A percentile compares a stretch with the other conserved stretches of the same genome.
These are phyloP conservation scores for Platerodrilus igneus DNA, from an alignment of 2,888 invertebrate genomes.

Conservation along the genomic window DNA sequence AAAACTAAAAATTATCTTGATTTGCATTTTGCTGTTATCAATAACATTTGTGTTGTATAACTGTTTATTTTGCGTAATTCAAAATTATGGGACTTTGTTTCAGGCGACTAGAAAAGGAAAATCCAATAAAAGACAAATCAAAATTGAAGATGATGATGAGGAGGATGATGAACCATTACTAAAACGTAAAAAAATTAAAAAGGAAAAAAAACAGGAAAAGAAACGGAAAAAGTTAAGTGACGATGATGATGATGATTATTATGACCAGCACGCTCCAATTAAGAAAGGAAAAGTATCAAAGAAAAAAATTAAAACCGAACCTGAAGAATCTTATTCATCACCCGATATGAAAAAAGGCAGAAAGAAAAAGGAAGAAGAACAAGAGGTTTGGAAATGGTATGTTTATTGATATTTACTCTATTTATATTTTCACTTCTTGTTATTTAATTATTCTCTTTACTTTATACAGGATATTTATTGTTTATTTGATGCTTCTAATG, in stretches of 20 bases:
- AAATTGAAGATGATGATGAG: constrained; percentile 47
- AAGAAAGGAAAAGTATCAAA: constrained; percentile 56
- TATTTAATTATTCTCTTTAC: too few relatives aligned
- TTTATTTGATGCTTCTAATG: too few relatives aligned
- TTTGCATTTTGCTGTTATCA: constrained; percentile 5
- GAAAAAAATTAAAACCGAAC: constrained; percentile 39
- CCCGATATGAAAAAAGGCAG: constrained; percentile 58
- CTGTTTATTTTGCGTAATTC: constrained; percentile 9
- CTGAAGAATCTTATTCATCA: constrained; percentile 40
- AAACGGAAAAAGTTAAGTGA: constrained; percentile 51
- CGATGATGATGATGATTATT: constrained; percentile 56
- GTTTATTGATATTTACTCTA: constrained; percentile 34
- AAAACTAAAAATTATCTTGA: neutral
- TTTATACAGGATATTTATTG: too few relatives aligned
- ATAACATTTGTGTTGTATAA: neutral
- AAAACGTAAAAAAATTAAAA: constrained; percentile 64
- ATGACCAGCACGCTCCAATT: constrained; percentile 55
- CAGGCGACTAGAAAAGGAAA: constrained; percentile 26
- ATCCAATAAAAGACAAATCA: constrained; percentile 29
- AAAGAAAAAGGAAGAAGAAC: constrained; percentile 77
- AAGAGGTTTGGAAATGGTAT: constrained; percentile 90
- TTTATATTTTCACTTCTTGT: too few relatives aligned
- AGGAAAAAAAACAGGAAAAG: constrained; percentile 54
- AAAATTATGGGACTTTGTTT: constrained; percentile 11
- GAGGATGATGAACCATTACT: constrained; percentile 65